Percentiles rank a stretch among this genome's conserved stretches.
Evolutionary conservation across 2,113 vertebrate species (phyloP).

Genomic region (Phyllostomus hastatus): DNA sequence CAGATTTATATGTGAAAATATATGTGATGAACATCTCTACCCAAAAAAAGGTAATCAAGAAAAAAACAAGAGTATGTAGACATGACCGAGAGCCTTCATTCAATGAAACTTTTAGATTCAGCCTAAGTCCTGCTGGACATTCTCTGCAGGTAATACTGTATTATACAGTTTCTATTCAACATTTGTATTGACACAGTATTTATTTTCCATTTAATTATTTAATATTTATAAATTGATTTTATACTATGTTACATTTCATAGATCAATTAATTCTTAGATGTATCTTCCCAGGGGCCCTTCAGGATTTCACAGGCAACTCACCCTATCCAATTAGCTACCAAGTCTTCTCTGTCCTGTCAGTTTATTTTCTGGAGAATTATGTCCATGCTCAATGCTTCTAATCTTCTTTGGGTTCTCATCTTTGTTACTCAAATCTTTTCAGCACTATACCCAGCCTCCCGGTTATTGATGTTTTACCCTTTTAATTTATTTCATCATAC

Average conservation of each 20-base stretch:
- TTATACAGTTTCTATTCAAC: not conserved
- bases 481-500: not conserved
- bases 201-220: not conserved
- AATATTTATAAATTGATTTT: not conserved
- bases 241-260: not conserved
- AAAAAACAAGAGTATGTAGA: constrained; percentile 98
- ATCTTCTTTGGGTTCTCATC: not conserved
- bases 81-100: constrained; percentile 98
- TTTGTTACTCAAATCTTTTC: not conserved
- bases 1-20: constrained; percentile 98
- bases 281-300: not conserved
- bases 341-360: not conserved
- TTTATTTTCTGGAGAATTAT: not conserved
- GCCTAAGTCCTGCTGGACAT: constrained; percentile 95
- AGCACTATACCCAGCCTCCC: too few relatives aligned
- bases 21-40: constrained; percentile 97
- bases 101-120: constrained; percentile 98
- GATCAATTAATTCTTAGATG: not conserved
- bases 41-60: constrained; percentile 98
- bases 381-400: not conserved
- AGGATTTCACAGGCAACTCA: not conserved
- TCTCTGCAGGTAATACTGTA: constrained; percentile 92
- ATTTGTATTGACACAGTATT: not conserved
- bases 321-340: not conserved
- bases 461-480: not conserved